A percentile compares a stretch with the other conserved stretches of the same genome.
Conservation (phyloP, 2,113 vertebrate species). For the Uropsilus gracilis region DNA sequence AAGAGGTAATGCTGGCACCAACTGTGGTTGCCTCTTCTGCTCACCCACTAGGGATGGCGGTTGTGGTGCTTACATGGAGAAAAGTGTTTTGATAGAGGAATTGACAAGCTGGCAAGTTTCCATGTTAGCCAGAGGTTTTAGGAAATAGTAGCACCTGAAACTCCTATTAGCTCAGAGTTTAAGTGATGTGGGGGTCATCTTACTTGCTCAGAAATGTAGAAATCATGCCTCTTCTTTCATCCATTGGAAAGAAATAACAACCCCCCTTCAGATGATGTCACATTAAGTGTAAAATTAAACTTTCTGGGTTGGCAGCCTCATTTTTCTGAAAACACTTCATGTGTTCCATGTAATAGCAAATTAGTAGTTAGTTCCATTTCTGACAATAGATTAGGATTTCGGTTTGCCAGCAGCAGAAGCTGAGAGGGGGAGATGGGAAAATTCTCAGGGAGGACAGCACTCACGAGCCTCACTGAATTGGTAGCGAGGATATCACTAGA, state of each 20-base stretch:
- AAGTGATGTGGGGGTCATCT: too few relatives aligned
- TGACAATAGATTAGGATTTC: background rate
- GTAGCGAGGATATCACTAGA: too few relatives aligned
- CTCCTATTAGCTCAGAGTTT: too few relatives aligned
- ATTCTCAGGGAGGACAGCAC: too few relatives aligned
- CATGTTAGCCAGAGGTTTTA: too few relatives aligned
- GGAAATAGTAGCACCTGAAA: too few relatives aligned
- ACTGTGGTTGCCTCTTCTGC: too few relatives aligned
- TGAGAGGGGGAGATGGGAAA: too few relatives aligned
- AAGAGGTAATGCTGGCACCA: constrained; percentile 90
- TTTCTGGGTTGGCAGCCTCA: background rate
- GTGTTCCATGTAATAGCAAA: background rate
- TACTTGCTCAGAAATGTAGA: background rate
- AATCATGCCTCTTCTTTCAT: background rate
- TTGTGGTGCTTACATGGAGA: too few relatives aligned
- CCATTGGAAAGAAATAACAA: background rate
- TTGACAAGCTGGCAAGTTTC: too few relatives aligned
- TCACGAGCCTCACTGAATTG: too few relatives aligned
- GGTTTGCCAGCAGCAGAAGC: background rate
- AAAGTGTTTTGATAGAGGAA: background rate
- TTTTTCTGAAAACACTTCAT: background rate
- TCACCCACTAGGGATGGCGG: too few relatives aligned
- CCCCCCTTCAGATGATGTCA: background rate
- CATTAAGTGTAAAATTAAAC: background rate
- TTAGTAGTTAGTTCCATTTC: background rate